These are phyloP conservation scores for Aricia artaxerxes DNA, from an alignment of 2,888 invertebrate genomes.

Conservation along the genomic window DNA sequence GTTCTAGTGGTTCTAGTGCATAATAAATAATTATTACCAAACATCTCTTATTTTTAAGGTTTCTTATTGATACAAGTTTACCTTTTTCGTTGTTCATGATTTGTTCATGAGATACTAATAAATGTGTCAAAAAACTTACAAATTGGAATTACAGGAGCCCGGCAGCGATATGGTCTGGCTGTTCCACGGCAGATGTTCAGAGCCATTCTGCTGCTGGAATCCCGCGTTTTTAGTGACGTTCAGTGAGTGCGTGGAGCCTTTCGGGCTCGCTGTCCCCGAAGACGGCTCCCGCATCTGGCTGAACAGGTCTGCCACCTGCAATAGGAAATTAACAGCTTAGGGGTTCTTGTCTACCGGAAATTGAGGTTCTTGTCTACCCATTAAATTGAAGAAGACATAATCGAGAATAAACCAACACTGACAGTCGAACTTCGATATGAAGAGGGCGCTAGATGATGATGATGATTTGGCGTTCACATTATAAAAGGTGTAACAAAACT, in stretches of 20 bases:
- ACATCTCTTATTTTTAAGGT: no score
- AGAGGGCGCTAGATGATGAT: no score
- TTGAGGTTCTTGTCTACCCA: not conserved
- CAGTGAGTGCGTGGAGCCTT: conserved; percentile 59
- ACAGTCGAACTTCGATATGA: no score
- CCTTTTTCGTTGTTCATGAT: no score
- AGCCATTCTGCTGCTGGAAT: conserved; percentile 72
- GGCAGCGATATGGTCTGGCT: conserved; percentile 60
- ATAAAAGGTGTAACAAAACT: no score
- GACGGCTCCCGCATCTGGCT: conserved; percentile 86
- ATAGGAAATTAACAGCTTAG: conserved; percentile 41
- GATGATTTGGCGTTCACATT: no score
- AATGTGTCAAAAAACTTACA: conserved; percentile 53
- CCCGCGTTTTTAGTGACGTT: conserved; percentile 65
- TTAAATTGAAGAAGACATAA: no score
- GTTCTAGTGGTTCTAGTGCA: no score
- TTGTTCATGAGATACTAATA: no score
- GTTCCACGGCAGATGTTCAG: conserved; percentile 69
- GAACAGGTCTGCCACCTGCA: conserved; percentile 87
- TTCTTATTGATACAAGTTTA: no score
- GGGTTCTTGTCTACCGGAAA: not conserved
- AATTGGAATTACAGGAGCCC: conserved; percentile 61
- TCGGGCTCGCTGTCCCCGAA: conserved; percentile 61
- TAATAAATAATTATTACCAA: no score
- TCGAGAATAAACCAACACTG: no score